Percentiles rank a stretch among this genome's conserved stretches.
Conservation (phyloP, 2,113 vertebrate genomes). For the Hyla sarda region DNA sequence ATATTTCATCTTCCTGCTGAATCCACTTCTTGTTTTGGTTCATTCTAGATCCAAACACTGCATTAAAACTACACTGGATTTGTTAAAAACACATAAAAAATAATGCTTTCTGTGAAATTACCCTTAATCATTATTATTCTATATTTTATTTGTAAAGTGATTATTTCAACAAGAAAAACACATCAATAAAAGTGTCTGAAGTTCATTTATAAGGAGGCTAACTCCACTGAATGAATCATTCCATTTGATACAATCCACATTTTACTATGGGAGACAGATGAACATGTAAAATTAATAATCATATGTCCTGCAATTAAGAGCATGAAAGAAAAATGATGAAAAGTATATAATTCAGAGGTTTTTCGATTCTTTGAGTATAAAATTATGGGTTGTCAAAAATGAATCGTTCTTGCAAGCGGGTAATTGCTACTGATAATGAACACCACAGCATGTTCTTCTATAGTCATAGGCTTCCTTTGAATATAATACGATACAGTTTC, state of each 20-base stretch:
- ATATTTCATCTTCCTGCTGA: too few species aligned
- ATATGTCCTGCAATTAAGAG: constrained; percentile 53
- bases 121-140: too few species aligned
- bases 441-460: constrained; percentile 27
- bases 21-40: too few species aligned
- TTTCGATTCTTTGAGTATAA: constrained; percentile 46
- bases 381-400: constrained; percentile 59
- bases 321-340: constrained; percentile 47
- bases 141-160: neutral
- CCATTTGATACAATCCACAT: neutral
- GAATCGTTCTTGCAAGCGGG: constrained; percentile 49
- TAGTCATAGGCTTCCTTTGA: constrained; percentile 6
- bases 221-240: constrained; percentile 9
- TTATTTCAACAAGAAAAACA: neutral
- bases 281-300: constrained; percentile 45
- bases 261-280: neutral
- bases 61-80: too few species aligned
- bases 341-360: constrained; percentile 52
- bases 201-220: neutral
- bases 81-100: too few species aligned
- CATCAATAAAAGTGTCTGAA: neutral
- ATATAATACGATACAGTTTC: constrained; percentile 34
- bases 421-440: constrained; percentile 56
- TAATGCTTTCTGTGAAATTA: too few species aligned
- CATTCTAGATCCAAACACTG: too few species aligned